Percentiles rank a stretch among this genome's conserved stretches.
These are phyloP conservation scores for Hydropsyche tenuis DNA, from an alignment of 1,140 invertebrate species.

Conservation along the genomic window DNA sequence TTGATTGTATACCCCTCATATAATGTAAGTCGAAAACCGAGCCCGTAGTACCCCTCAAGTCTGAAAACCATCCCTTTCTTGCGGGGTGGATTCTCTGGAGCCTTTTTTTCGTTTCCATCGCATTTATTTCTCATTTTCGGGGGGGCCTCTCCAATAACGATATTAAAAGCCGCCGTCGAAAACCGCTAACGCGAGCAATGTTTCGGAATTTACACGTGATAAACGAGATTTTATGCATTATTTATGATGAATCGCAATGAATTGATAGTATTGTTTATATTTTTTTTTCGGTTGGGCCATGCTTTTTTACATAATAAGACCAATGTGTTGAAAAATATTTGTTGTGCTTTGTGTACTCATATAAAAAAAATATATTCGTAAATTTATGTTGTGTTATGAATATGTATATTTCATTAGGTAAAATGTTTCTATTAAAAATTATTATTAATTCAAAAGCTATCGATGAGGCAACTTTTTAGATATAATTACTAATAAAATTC, in stretches of 20 bases:
- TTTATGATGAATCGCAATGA: slow-evolving; percentile 11
- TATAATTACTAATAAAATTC: no score
- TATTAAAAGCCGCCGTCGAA: slow-evolving; percentile 25
- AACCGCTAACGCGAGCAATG: slow-evolving; percentile 20
- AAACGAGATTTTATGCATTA: slow-evolving; percentile 20
- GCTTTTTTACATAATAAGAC: no score
- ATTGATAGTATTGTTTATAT: slow-evolving; percentile 4
- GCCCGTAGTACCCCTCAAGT: slow-evolving; percentile 1
- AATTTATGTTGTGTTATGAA: no score
- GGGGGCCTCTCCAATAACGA: slow-evolving; percentile 14
- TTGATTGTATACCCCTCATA: no score
- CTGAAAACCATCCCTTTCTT: background rate
- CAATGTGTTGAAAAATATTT: no score
- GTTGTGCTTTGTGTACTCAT: no score
- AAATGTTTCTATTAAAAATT: no score
- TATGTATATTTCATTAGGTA: no score
- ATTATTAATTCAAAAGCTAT: no score
- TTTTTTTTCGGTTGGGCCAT: no score
- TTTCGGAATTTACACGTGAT: slow-evolving; percentile 21
- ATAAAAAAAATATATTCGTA: no score
- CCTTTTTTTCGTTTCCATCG: slow-evolving; percentile 18
- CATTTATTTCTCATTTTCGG: slow-evolving; percentile 29
- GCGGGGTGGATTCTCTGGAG: background rate
- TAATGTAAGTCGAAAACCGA: background rate
- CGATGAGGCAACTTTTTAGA: no score